phyloP scores from a whole-genome alignment of 2,888 invertebrate species.

The Cantharis lateralis region DNA sequence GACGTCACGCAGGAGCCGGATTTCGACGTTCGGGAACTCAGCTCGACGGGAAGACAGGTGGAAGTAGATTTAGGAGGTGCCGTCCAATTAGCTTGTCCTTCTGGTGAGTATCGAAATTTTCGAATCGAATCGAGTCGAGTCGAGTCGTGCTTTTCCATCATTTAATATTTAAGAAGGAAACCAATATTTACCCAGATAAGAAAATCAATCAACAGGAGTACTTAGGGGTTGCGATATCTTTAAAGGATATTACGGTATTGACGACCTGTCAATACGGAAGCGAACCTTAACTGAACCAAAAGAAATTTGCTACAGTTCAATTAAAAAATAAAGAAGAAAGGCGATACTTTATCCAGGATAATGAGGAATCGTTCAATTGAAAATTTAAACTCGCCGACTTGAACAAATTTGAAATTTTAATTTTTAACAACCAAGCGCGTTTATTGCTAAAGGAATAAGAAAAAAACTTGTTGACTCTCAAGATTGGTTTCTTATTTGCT shows the following conservation, averaged over 20 bases:
- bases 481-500: background rate
- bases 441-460: background rate
- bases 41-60: conserved; percentile 68
- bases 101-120: conserved; percentile 59
- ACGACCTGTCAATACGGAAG: conserved; percentile 12
- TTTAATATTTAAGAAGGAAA: background rate
- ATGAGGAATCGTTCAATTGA: conserved; percentile 9
- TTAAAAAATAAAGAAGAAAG: conserved; percentile 19
- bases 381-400: conserved; percentile 1
- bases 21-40: conserved; percentile 58
- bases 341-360: conserved; percentile 20
- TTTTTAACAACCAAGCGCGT: background rate
- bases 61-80: conserved; percentile 87
- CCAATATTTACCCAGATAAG: conserved; percentile 15
- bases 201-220: conserved; percentile 16
- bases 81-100: conserved; percentile 83
- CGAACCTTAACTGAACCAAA: conserved; percentile 13
- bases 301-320: conserved; percentile 18
- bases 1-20: conserved; percentile 66
- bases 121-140: background rate
- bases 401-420: background rate
- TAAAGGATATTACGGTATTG: conserved; percentile 15
- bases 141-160: background rate
- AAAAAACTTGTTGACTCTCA: background rate
- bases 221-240: conserved; percentile 16